Conservation (phyloP, 2,113 vertebrate genomes). For the Gracilinanus agilis region DNA sequence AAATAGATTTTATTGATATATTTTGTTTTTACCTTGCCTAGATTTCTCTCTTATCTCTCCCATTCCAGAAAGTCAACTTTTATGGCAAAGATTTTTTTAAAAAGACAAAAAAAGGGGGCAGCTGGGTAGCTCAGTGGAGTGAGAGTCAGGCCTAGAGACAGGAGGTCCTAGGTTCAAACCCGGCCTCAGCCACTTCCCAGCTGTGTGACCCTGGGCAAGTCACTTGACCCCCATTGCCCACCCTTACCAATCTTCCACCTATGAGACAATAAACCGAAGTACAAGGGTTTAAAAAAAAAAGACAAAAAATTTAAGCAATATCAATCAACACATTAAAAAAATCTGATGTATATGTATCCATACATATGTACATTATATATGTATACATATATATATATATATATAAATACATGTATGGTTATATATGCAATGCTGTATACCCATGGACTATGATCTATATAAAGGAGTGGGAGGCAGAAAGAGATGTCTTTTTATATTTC, state of each 20-base stretch:
- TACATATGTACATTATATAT: not conserved
- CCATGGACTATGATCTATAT: not conserved
- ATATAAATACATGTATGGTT: accelerated
- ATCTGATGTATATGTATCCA: not conserved
- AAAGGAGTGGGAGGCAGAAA: not conserved
- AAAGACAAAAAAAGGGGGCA: no score
- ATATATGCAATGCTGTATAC: not conserved
- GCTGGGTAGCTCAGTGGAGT: no score
- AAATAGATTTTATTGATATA: not conserved
- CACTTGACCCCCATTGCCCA: no score
- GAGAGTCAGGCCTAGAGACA: no score
- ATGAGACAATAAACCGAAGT: no score
- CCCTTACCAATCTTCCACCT: no score
- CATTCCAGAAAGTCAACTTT: not conserved
- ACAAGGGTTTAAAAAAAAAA: no score
- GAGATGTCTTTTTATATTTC: not conserved
- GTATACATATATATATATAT: not conserved
- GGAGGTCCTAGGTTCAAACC: no score
- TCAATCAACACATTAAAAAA: not conserved
- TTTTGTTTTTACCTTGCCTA: not conserved
- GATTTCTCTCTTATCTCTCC: not conserved
- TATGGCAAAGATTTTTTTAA: not conserved
- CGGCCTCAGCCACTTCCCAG: no score
- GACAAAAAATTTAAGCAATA: not conserved
- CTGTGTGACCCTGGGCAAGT: no score